Percentiles rank a stretch among this genome's conserved stretches.
Evolutionary conservation across 2,888 invertebrate species (phyloP).

Genomic region (Drosophila histrio): DNA sequence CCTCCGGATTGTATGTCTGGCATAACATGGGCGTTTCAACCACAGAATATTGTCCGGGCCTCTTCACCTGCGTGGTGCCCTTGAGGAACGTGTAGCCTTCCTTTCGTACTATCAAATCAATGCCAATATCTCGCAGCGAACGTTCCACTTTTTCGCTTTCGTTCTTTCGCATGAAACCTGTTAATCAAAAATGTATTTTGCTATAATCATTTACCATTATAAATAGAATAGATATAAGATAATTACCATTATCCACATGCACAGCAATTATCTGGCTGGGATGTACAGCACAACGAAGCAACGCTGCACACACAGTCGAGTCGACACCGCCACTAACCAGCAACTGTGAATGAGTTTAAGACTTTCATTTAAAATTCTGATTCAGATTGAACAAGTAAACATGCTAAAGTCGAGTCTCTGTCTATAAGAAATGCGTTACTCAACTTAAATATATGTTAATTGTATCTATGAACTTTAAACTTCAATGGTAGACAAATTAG

Average conservation of each 20-base stretch:
- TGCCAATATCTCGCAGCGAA: slow-evolving; percentile 92
- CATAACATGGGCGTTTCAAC: slow-evolving; percentile 92
- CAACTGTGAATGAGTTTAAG: slow-evolving; percentile 86
- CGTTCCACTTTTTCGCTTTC: slow-evolving; percentile 95
- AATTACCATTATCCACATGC: slow-evolving; percentile 97
- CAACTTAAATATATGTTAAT: too few relatives aligned
- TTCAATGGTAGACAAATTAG: too few relatives aligned
- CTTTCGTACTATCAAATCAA: slow-evolving; percentile 91
- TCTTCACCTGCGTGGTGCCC: slow-evolving; percentile 92
- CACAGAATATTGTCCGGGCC: slow-evolving; percentile 85
- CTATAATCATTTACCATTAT: too few relatives aligned
- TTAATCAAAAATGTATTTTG: too few relatives aligned
- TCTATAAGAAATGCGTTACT: too few relatives aligned
- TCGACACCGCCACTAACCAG: slow-evolving; percentile 99
- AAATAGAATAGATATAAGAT: neutral
- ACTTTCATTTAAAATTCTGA: neutral
- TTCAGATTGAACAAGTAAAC: neutral
- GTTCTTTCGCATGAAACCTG: slow-evolving; percentile 96
- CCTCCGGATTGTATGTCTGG: slow-evolving; percentile 95
- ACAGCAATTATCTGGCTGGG: slow-evolving; percentile 97
- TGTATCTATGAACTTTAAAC: too few relatives aligned
- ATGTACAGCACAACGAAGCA: slow-evolving; percentile 94
- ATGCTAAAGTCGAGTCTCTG: too few relatives aligned
- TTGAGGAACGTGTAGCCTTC: slow-evolving; percentile 90
- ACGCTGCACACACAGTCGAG: slow-evolving; percentile 99